These are phyloP conservation scores for Oreotragus oreotragus DNA, from an alignment of 2,113 vertebrate species.

Conservation along the genomic window DNA sequence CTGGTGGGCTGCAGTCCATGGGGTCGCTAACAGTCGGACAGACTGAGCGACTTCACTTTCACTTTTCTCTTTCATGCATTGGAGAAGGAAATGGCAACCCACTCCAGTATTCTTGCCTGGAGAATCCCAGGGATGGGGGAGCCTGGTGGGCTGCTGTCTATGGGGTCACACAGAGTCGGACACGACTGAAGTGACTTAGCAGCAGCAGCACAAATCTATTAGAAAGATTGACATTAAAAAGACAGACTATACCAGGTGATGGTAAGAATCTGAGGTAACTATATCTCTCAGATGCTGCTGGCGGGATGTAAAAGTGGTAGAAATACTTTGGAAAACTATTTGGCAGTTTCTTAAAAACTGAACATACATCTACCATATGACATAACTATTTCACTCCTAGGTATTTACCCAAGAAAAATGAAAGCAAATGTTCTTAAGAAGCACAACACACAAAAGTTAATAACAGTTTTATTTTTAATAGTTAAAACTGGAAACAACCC, in stretches of 20 bases:
- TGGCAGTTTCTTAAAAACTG: slow-evolving; percentile 28
- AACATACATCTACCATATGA: background rate
- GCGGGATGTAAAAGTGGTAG: background rate
- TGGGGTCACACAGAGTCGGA: too few relatives aligned
- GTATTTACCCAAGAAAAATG: slow-evolving; percentile 19
- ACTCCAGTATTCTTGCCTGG: too few relatives aligned
- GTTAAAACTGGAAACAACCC: background rate
- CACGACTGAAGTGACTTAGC: too few relatives aligned
- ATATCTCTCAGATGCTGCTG: background rate
- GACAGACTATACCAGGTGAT: background rate
- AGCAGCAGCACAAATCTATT: background rate
- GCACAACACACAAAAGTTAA: background rate
- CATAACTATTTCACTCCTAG: background rate
- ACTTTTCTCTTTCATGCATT: too few relatives aligned
- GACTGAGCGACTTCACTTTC: too few relatives aligned
- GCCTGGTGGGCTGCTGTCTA: too few relatives aligned
- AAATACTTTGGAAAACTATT: background rate
- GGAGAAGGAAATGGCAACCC: too few relatives aligned
- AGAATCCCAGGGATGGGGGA: too few relatives aligned
- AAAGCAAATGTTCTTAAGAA: background rate
- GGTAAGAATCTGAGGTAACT: background rate
- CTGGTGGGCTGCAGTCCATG: too few relatives aligned
- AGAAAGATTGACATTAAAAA: background rate
- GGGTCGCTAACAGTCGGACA: too few relatives aligned
- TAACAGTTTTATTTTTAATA: background rate